Percentiles rank a stretch among this genome's conserved stretches.
Conservation (phyloP, 2,888 invertebrate species). For the Carabus problematicus region DNA sequence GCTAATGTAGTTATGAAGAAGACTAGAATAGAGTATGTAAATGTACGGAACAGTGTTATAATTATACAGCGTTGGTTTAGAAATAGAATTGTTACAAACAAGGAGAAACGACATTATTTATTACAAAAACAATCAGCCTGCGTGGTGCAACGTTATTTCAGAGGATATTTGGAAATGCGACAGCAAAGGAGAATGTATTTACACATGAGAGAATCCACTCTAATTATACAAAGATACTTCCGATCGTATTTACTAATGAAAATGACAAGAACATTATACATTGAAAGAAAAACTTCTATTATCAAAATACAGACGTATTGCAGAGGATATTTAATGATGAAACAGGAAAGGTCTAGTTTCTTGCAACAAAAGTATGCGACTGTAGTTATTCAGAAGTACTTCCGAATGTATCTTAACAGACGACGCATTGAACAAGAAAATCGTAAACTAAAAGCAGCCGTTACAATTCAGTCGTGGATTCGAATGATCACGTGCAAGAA, state of each 20-base stretch:
- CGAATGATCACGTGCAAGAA: slow-evolving; percentile 47
- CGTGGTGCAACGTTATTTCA: slow-evolving; percentile 54
- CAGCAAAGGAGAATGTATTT: slow-evolving; percentile 55
- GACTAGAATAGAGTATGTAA: slow-evolving; percentile 55
- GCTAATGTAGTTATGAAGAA: slow-evolving; percentile 46
- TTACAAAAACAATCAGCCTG: slow-evolving; percentile 47
- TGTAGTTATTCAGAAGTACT: slow-evolving; percentile 56
- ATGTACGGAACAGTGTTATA: slow-evolving; percentile 54
- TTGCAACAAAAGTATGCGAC: slow-evolving; percentile 54
- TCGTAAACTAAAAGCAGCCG: neutral
- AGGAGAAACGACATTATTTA: slow-evolving; percentile 38
- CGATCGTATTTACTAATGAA: slow-evolving; percentile 48
- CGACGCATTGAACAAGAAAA: slow-evolving; percentile 12
- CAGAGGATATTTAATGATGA: slow-evolving; percentile 51
- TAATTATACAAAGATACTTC: slow-evolving; percentile 58
- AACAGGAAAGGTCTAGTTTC: slow-evolving; percentile 53
- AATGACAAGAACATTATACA: slow-evolving; percentile 52
- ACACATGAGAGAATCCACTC: slow-evolving; percentile 53
- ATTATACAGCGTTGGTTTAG: slow-evolving; percentile 62
- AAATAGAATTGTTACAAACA: slow-evolving; percentile 46
- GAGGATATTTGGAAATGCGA: slow-evolving; percentile 55
- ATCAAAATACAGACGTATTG: slow-evolving; percentile 58
- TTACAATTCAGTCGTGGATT: slow-evolving; percentile 37
- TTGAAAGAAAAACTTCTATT: neutral
- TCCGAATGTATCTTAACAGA: slow-evolving; percentile 56